Evolutionary conservation across 2,888 invertebrate species (phyloP).

Genomic region (Synergus gifuensis): DNA sequence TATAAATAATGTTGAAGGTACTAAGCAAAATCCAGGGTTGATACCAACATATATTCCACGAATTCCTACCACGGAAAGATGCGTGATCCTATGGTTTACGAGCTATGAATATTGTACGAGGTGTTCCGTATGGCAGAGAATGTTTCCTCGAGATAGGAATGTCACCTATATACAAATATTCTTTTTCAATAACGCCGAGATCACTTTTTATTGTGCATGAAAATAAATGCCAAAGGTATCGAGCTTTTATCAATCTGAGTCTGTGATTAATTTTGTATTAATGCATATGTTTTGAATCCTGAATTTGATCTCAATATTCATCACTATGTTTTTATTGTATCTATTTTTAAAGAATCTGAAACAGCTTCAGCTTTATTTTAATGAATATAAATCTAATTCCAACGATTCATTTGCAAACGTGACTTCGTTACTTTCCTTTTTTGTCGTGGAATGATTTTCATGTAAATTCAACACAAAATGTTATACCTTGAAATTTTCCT

Average conservation of each 20-base stretch:
- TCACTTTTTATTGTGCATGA: conserved; percentile 12
- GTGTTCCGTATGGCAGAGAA: conserved; percentile 2
- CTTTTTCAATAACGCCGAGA: conserved; percentile 28
- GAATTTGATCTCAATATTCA: no score
- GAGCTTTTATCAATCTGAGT: not conserved
- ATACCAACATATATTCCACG: not conserved
- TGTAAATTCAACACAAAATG: conserved; percentile 27
- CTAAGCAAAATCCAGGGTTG: not conserved
- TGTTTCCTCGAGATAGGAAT: not conserved
- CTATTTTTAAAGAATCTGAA: no score
- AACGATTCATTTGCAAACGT: not conserved
- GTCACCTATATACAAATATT: conserved; percentile 29
- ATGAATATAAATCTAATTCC: not conserved
- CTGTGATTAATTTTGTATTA: not conserved
- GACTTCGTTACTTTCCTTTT: not conserved
- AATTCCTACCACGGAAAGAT: conserved; percentile 20
- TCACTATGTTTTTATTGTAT: no score
- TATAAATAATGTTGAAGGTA: conserved; percentile 8
- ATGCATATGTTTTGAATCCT: no score
- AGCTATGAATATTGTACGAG: conserved; percentile 29
- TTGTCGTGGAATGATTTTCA: not conserved
- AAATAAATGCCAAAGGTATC: not conserved
- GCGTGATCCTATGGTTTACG: conserved; percentile 24
- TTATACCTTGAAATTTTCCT: not conserved
- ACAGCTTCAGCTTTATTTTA: no score